Evolutionary conservation across 2,888 invertebrate species (phyloP).

Genomic region (Noctua janthe): DNA sequence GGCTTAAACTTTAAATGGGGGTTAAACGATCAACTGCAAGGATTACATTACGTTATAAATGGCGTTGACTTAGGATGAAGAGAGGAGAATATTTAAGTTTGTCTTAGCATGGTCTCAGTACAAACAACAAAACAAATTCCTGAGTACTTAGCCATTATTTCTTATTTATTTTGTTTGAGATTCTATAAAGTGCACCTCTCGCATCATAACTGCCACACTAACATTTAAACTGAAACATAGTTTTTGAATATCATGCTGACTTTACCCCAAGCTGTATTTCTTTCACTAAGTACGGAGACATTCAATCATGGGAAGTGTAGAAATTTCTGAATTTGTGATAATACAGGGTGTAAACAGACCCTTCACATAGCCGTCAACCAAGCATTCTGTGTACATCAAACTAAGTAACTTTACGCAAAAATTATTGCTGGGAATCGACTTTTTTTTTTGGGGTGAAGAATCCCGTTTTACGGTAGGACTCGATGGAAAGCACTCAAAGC

Average conservation of each 20-base stretch:
- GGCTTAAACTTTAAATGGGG: slow-evolving; percentile 87
- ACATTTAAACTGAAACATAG: background rate
- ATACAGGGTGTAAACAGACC: too few species aligned
- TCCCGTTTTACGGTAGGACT: too few species aligned
- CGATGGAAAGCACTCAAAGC: too few species aligned
- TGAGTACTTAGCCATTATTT: background rate
- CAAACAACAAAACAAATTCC: background rate
- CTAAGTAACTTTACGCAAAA: too few species aligned
- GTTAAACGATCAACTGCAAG: slow-evolving; percentile 88
- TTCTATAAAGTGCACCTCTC: background rate
- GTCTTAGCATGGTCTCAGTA: slow-evolving; percentile 10
- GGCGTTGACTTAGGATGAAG: slow-evolving; percentile 39
- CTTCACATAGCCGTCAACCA: too few species aligned
- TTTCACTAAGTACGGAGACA: background rate
- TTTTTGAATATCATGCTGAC: background rate
- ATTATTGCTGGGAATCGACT: too few species aligned
- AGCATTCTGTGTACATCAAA: too few species aligned
- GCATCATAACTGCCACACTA: background rate
- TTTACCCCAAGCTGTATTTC: background rate
- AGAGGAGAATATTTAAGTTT: slow-evolving; percentile 31
- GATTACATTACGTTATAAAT: slow-evolving; percentile 77
- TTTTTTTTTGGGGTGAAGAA: too few species aligned
- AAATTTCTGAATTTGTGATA: background rate
- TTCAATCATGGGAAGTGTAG: background rate
- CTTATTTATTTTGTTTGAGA: background rate